Evolutionary conservation across 2,113 vertebrate genomes (phyloP).

Genomic region (Nematolebias whitei): DNA sequence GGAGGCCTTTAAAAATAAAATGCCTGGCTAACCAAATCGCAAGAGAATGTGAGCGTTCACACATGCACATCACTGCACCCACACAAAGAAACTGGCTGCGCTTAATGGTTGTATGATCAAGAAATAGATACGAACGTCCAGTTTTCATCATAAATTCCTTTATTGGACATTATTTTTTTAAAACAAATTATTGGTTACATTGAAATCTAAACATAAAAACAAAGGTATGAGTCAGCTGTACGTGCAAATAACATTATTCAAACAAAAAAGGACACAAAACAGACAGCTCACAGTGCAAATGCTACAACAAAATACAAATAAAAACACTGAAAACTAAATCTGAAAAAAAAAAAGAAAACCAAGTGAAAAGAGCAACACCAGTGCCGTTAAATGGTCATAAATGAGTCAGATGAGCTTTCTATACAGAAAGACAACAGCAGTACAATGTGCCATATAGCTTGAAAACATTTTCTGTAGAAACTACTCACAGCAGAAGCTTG

Average conservation of each 20-base stretch:
- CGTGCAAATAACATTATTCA: conserved; percentile 64
- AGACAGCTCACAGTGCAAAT: conserved; percentile 28
- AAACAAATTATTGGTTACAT: conserved; percentile 71
- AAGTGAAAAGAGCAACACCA: conserved; percentile 6
- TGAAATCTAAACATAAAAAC: conserved; percentile 61
- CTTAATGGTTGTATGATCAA: not conserved
- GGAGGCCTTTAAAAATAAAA: conserved; percentile 20
- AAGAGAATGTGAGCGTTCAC: not conserved
- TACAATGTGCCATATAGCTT: conserved; percentile 19
- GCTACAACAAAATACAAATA: conserved; percentile 36
- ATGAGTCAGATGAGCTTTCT: conserved; percentile 31
- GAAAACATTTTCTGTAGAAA: conserved; percentile 41
- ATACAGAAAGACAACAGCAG: conserved; percentile 35
- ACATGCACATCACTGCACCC: not conserved
- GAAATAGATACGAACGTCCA: not conserved
- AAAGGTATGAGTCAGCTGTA: conserved; percentile 39
- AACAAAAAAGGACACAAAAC: conserved; percentile 7
- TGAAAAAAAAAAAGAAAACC: conserved; percentile 14
- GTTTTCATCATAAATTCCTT: conserved; percentile 72
- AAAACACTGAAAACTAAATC: too few relatives aligned
- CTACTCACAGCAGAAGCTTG: conserved; percentile 48
- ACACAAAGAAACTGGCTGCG: too few relatives aligned
- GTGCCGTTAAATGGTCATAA: conserved; percentile 21
- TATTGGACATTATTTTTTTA: conserved; percentile 64
- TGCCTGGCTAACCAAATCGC: not conserved